Evolutionary conservation across 1,140 invertebrate species (phyloP), one percentile per base, ranked within the genome.

Genomic region (Drosophila sulfurigaster): DNA sequence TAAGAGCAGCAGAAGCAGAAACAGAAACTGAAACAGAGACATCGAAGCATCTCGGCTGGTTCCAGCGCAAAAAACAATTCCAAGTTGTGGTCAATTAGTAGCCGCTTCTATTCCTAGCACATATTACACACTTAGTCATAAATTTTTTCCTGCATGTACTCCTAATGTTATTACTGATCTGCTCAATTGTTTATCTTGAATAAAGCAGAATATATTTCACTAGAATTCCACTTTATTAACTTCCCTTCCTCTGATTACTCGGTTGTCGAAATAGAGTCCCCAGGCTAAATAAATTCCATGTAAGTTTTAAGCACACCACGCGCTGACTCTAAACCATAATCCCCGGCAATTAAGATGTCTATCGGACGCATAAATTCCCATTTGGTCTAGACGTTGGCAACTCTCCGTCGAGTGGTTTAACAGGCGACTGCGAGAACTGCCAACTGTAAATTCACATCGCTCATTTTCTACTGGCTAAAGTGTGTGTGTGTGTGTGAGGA

Each of bases 271-370:
- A 69, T 5, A 45, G 10, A 10, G 49, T 63, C 43, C 20, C 25
- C 49, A 45, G 59, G 32, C 56, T 76, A 82, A 25, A 86, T 87
- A 60, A 65, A 45, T 72, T n/a, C 57, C 73, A 63, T 67, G 63
- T 60, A 67, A 73, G 70, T 59, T 58, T 67, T 32, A 38, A 73
- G 35, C 35, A 46, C 45, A 67, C 28, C 66, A 68, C 66, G 58
- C 67, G 66, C 63, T 30, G 48, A 20, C 66, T 62, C 64, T 65
- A 64, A 70, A 74, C 78, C 83, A 80, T 88, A 87, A 87, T 87
- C 83, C 80, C 49, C 5, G 6, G 54, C 74, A 82, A 87, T 87
- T 87, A 87, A 87, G 85, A 87, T 89, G 70, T 73, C 70, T 87
- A 88, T 87, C 80, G 69, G 49, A 16, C 54, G 64, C 63, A 75